Conservation (phyloP, 1,140 invertebrate genomes). For the Drosophila gunungcola region DNA sequence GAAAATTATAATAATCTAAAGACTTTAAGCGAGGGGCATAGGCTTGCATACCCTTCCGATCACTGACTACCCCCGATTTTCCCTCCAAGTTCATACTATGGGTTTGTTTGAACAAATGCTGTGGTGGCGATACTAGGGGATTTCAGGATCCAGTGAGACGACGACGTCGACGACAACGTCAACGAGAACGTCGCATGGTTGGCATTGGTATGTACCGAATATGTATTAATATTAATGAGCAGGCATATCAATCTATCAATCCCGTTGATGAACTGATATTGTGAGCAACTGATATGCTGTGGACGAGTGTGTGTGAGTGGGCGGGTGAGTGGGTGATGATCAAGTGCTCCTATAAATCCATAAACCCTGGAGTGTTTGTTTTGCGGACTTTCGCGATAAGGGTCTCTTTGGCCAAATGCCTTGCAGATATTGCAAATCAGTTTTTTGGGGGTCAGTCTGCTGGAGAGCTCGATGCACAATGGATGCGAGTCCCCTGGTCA, state of each 20-base stretch:
- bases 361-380: conserved; percentile 54
- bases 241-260: background rate
- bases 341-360: conserved; percentile 42
- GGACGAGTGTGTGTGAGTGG: conserved; percentile 27
- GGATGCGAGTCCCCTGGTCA: conserved; percentile 39
- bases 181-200: conserved; percentile 4
- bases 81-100: conserved; percentile 54
- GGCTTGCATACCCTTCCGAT: background rate
- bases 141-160: background rate
- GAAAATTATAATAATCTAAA: background rate
- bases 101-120: conserved; percentile 50
- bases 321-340: conserved; percentile 22
- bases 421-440: conserved; percentile 43
- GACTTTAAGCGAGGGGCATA: conserved; percentile 10
- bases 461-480: conserved; percentile 47
- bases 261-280: conserved; percentile 4
- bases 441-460: conserved; percentile 57
- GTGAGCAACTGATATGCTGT: conserved; percentile 30
- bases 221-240: background rate
- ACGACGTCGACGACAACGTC: conserved; percentile 3
- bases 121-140: conserved; percentile 20
- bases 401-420: background rate
- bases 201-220: conserved; percentile 28
- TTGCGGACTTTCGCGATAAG: conserved; percentile 26
- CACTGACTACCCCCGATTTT: background rate